Evolutionary conservation across 2,888 invertebrate species (phyloP).

Genomic region (Anodontia alba): DNA sequence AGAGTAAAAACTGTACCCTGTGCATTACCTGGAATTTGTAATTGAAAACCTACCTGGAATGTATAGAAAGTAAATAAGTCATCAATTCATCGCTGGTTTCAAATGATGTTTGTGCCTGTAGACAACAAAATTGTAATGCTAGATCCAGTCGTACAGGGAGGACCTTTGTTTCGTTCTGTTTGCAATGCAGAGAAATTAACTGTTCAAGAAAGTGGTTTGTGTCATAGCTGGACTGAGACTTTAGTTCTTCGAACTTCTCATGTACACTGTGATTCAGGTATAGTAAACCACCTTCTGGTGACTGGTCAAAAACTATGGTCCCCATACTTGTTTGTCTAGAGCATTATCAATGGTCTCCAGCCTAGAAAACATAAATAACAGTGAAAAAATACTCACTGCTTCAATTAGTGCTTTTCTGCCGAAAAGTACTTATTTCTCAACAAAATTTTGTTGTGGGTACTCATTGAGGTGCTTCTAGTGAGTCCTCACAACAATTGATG

Average conservation of each 20-base stretch:
- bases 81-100: conserved; percentile 50
- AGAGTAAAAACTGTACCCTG: no score
- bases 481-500: no score
- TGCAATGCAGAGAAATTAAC: conserved; percentile 38
- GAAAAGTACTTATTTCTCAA: no score
- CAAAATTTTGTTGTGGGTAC: no score
- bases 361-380: no score
- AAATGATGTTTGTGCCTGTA: conserved; percentile 43
- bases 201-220: conserved; percentile 48
- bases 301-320: conserved; percentile 24
- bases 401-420: no score
- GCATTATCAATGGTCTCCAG: no score
- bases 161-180: conserved; percentile 24
- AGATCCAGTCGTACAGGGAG: conserved; percentile 40
- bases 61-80: conserved; percentile 44
- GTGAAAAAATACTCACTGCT: no score
- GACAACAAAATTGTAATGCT: conserved; percentile 41
- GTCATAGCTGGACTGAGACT: conserved; percentile 23
- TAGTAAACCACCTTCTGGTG: conserved; percentile 35
- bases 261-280: conserved; percentile 42
- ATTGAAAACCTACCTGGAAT: conserved; percentile 45
- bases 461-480: no score
- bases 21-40: not conserved
- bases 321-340: conserved; percentile 37
- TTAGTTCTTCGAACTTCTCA: conserved; percentile 30